A percentile compares a stretch with the other conserved stretches of the same genome.
phyloP scores from a whole-genome alignment of 2,888 invertebrate genomes.

The Drosophila paranaensis region DNA sequence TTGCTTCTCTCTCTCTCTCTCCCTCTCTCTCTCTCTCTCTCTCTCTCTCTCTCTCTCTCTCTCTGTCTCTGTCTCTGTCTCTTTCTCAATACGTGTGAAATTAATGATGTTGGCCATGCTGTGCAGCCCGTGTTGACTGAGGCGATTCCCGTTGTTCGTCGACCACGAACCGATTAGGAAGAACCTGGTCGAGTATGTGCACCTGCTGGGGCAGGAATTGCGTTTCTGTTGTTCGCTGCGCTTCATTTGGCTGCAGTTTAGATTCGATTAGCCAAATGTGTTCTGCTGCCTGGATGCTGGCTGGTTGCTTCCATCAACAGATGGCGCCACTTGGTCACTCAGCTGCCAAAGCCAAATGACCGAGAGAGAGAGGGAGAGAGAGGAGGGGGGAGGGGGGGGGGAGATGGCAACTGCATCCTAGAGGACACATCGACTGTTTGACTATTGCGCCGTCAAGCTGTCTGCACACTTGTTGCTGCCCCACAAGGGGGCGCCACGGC shows the following conservation, averaged over 20 bases:
- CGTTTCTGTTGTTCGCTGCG: constrained; percentile 45
- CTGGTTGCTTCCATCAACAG: constrained; percentile 21
- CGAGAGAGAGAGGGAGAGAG: background rate
- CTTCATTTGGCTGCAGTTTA: constrained; percentile 60
- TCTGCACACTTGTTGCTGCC: constrained; percentile 41
- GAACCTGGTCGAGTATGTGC: background rate
- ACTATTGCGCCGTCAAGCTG: constrained; percentile 13
- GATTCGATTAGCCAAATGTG: constrained; percentile 64
- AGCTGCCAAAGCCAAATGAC: background rate
- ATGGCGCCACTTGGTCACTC: constrained; percentile 20
- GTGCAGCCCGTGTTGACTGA: background rate
- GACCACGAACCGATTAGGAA: background rate
- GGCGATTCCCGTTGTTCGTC: background rate
- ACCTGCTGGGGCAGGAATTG: constrained; percentile 35
- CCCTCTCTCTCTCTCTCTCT: background rate
- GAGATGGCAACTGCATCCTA: constrained; percentile 7
- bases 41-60: background rate
- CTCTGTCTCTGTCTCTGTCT: background rate
- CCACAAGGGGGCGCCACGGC: background rate
- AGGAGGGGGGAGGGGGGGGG: background rate
- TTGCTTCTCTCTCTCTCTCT: background rate
- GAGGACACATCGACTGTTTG: constrained; percentile 1
- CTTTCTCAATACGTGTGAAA: constrained; percentile 36
- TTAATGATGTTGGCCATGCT: constrained; percentile 6
- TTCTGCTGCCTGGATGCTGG: constrained; percentile 25